A percentile compares a stretch with the other conserved stretches of the same genome.
Evolutionary conservation across 2,113 vertebrate genomes (phyloP).

Genomic region (human): GRCh38 chr2:31129501-31130000

Average conservation of each 20-base stretch:
- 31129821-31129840: not conserved
- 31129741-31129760: slow-evolving; percentile 24
- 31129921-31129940: not conserved
- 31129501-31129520: slow-evolving; percentile 67
- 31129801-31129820: not conserved
- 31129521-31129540: slow-evolving; percentile 74
- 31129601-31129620: slow-evolving; percentile 60
- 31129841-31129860: not conserved
- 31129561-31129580: slow-evolving; percentile 26
- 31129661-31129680: slow-evolving; percentile 67
- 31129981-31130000: not conserved
- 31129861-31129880: not conserved
- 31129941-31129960: not conserved
- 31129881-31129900: not conserved
- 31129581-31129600: slow-evolving; percentile 68
- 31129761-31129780: slow-evolving; percentile 19
- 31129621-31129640: slow-evolving; percentile 67
- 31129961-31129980: not conserved
- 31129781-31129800: slow-evolving; percentile 20
- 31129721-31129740: not conserved
- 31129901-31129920: not conserved
- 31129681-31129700: slow-evolving; percentile 75
- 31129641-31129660: slow-evolving; percentile 30
- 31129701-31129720: slow-evolving; percentile 29
- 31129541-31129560: slow-evolving; percentile 54